Base-by-base conservation (phyloP, 1,140 invertebrate genomes). In the Lucilia cuprina region DNA sequence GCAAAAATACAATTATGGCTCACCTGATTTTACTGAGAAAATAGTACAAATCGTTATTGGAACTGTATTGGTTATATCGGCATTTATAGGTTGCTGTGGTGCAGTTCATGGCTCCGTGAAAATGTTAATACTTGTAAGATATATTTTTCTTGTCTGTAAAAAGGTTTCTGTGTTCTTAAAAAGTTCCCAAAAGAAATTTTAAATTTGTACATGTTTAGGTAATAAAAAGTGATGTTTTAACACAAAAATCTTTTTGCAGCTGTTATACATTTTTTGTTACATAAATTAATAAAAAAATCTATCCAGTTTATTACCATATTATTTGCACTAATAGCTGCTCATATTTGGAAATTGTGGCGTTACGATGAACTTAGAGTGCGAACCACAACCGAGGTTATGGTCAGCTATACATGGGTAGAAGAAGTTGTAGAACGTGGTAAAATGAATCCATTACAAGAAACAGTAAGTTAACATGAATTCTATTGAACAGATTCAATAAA, bases 61-160 rank as follows among this genome's bases (percentile, higher is more conserved):
- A 0, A 86, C 85, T 0, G 55, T 84, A 7, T 82, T 90, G 21
- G 86, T 88, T 2, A n/a, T 90, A 47, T 85, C 87, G 17, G 85
- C 89, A 0, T 74, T 90, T 4, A 84, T 90, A 14, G 89, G 89
- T 41, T 90, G 89, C 30, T 60, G 85, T 8, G 89, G 87, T 5
- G 88, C 89, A 21, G 87, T 88, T 25, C 47, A 90, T 30, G 89
- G 88, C 50, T 90, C 89, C 50, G 88, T 90, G 30, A 89, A 89
- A 77, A 87, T 90, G 34, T 83, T 90, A 49, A 85, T 87, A 41
- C 83, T 88, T 85, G 89, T 90, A 80, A 86, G 86, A 83, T 14
- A 2, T 47, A 17, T 14, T 55, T 2, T 30, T 47, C 12, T 25
- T 47, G 17, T 21, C 17, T 34, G 25, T 30, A 30, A 30, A 30